Percentiles rank a stretch among this genome's conserved stretches.
These are phyloP conservation scores for Axis porcinus DNA, from an alignment of 2,113 vertebrate genomes.

Conservation along the genomic window DNA sequence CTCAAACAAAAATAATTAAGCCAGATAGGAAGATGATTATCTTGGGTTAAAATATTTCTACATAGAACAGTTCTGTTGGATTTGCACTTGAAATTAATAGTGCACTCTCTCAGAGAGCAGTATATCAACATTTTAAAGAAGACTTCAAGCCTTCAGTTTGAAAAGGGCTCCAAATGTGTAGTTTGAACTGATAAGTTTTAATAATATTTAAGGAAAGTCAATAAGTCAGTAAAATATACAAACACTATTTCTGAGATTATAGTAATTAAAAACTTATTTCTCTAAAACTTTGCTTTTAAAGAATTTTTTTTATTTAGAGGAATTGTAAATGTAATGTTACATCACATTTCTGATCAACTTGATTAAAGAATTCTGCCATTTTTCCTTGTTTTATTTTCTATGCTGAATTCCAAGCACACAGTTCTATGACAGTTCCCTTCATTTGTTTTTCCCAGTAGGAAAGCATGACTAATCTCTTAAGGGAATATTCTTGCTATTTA, in stretches of 20 bases:
- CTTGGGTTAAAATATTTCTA: neutral
- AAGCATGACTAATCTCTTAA: slow-evolving; percentile 77
- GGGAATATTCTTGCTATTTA: slow-evolving; percentile 77
- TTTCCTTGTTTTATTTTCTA: slow-evolving; percentile 41
- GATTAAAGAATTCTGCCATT: slow-evolving; percentile 16
- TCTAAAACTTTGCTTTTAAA: slow-evolving; percentile 26
- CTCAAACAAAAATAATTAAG: neutral
- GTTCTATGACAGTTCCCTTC: slow-evolving; percentile 69
- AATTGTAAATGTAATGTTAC: slow-evolving; percentile 18
- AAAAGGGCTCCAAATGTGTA: neutral
- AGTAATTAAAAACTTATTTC: slow-evolving; percentile 31
- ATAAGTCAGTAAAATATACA: slow-evolving; percentile 30
- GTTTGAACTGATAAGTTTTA: neutral
- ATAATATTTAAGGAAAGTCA: slow-evolving; percentile 23
- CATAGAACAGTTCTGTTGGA: neutral
- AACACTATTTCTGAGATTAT: neutral
- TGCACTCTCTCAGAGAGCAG: neutral
- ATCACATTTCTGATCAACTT: slow-evolving; percentile 59
- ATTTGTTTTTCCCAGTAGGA: slow-evolving; percentile 78
- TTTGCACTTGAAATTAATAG: neutral
- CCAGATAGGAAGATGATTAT: neutral
- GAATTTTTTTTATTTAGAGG: neutral
- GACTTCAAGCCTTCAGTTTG: neutral
- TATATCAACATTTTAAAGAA: neutral
- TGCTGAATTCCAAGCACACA: slow-evolving; percentile 51